phyloP scores from a whole-genome alignment of 92 coral and sea anemone genomes.

The Phymanthus crucifer region DNA sequence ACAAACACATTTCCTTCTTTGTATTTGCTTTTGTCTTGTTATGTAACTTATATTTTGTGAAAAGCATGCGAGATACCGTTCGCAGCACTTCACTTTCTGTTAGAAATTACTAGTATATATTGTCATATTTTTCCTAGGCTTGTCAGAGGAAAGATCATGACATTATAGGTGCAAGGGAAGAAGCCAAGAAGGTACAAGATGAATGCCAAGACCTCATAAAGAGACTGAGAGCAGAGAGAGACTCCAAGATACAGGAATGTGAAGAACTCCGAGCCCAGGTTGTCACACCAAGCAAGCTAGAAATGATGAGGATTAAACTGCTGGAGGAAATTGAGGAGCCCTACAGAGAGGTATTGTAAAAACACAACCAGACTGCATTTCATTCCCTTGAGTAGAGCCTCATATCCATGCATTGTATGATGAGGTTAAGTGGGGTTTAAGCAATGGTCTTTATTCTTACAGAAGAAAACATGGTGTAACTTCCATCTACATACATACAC shows the following conservation, averaged over 20 bases:
- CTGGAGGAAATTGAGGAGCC: constrained; percentile 91
- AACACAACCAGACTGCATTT: neutral
- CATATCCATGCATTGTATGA: no score
- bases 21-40: no score
- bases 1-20: no score
- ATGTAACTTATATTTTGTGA: no score
- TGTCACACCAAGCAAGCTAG: constrained; percentile 85
- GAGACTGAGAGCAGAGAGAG: constrained; percentile 86
- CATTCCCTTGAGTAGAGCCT: no score
- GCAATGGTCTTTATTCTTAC: no score
- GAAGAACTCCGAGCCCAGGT: constrained; percentile 93
- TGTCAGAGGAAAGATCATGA: constrained; percentile 79
- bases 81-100: no score
- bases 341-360: constrained; percentile 71
- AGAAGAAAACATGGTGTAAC: no score
- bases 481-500: no score
- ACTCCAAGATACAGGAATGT: constrained; percentile 90
- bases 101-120: no score
- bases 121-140: constrained; percentile 53
- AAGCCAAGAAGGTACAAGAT: constrained; percentile 76
- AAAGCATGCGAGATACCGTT: no score
- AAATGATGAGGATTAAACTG: constrained; percentile 74
- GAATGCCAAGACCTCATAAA: constrained; percentile 86
- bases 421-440: no score
- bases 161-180: constrained; percentile 78